phyloP scores from a whole-genome alignment of 1,140 invertebrate genomes.

The Conus ventricosus region DNA sequence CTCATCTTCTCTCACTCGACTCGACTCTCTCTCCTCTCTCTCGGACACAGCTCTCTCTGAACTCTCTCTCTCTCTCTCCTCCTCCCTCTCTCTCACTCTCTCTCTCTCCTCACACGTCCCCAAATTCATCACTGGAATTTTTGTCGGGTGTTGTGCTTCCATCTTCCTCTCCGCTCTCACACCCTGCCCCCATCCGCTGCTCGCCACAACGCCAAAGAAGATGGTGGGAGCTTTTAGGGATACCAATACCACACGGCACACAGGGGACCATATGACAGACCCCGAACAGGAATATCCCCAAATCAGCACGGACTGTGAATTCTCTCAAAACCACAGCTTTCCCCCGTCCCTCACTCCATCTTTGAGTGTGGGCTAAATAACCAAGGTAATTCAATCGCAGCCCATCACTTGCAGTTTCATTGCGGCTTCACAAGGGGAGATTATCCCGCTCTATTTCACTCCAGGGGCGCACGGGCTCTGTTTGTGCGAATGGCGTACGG shows the following conservation, averaged over 20 bases:
- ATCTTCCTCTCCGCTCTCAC: not conserved
- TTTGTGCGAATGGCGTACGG: not conserved
- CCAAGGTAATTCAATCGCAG: not conserved
- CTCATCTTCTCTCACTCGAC: too few relatives aligned
- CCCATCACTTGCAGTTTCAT: not conserved
- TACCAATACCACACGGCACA: not conserved
- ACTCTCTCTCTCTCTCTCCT: slow-evolving; percentile 21
- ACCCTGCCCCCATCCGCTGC: not conserved
- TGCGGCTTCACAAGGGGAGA: not conserved
- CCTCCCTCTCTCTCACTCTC: slow-evolving; percentile 22
- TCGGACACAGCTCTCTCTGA: too few relatives aligned
- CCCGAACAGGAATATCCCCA: not conserved
- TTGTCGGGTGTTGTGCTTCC: not conserved
- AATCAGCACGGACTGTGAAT: not conserved
- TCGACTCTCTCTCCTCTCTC: too few relatives aligned
- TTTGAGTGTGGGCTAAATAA: not conserved
- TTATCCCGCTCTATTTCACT: slow-evolving; percentile 10
- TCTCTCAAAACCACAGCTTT: slow-evolving; percentile 15
- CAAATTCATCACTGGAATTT: slow-evolving; percentile 6
- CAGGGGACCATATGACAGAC: not conserved
- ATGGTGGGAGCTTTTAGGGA: not conserved
- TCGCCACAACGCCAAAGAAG: not conserved
- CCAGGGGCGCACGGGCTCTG: not conserved
- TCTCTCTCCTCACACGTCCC: too few relatives aligned
- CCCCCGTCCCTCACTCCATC: not conserved